phyloP scores from a whole-genome alignment of 2,888 invertebrate species.

The Dolichopus griseipennis region DNA sequence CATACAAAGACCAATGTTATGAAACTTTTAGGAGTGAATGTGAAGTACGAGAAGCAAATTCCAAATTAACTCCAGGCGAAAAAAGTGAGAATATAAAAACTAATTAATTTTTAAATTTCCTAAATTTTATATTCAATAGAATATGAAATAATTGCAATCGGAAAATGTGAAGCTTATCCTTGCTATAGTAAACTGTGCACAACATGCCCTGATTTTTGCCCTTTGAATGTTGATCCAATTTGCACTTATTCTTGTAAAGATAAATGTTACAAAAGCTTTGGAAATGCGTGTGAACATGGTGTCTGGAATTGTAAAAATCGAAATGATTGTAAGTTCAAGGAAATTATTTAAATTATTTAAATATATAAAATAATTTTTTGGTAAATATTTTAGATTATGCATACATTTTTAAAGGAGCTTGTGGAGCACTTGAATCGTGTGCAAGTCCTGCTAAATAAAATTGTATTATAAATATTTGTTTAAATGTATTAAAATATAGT shows the following conservation, averaged over 20 bases:
- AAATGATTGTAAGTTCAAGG: neutral
- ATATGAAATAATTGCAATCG: neutral
- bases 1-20: neutral
- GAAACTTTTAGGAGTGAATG: neutral
- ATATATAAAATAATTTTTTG: too few relatives aligned
- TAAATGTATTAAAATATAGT: too few relatives aligned
- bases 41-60: neutral
- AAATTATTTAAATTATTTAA: too few relatives aligned
- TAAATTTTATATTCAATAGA: neutral
- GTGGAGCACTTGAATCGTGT: too few relatives aligned
- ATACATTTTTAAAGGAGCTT: too few relatives aligned
- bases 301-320: neutral
- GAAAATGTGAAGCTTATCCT: neutral
- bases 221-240: neutral
- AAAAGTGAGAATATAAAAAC: neutral
- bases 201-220: neutral
- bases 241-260: neutral
- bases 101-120: too few relatives aligned
- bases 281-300: neutral
- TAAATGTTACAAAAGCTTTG: neutral
- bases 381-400: too few relatives aligned
- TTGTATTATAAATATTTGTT: too few relatives aligned
- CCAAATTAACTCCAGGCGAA: neutral
- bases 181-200: neutral
- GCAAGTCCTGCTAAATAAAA: too few relatives aligned